Evolutionary conservation across 2,888 invertebrate species (phyloP).

Genomic region (Campaea margaritaria): DNA sequence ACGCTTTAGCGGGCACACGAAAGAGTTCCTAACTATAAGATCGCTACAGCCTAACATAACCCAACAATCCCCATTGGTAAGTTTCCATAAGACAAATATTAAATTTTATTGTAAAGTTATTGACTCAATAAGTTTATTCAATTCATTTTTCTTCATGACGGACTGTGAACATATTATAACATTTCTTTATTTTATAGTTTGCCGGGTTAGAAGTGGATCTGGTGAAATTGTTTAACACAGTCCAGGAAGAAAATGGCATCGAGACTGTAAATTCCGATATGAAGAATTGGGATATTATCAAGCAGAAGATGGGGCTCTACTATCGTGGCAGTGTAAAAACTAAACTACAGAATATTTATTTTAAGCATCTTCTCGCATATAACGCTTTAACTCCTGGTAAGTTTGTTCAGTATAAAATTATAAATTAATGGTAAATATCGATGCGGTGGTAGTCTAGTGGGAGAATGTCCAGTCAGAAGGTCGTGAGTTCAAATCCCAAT

Average conservation of each 20-base stretch:
- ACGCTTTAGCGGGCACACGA: conserved; percentile 93
- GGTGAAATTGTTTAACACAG: conserved; percentile 93
- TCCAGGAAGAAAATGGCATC: conserved; percentile 92
- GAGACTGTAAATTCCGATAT: conserved; percentile 94
- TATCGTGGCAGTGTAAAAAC: conserved; percentile 88
- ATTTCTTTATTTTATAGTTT: conserved; percentile 80
- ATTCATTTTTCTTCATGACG: too few species aligned
- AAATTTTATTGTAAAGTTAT: too few species aligned
- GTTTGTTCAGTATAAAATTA: conserved; percentile 36
- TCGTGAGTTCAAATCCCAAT: too few species aligned
- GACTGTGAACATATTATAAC: too few species aligned
- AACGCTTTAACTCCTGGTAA: conserved; percentile 91
- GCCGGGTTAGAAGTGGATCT: conserved; percentile 97
- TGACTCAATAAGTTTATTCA: too few species aligned
- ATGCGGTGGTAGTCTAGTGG: too few species aligned
- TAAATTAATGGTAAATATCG: background rate
- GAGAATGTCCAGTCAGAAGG: too few species aligned
- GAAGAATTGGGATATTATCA: conserved; percentile 95
- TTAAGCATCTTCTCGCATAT: conserved; percentile 95
- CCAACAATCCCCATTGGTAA: conserved; percentile 91
- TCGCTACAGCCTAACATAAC: conserved; percentile 91
- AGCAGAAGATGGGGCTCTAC: conserved; percentile 94
- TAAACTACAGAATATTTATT: conserved; percentile 95
- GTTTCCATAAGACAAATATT: conserved; percentile 40
- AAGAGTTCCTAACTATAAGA: conserved; percentile 93